A percentile compares a stretch with the other conserved stretches of the same genome.
These are phyloP conservation scores for Cataglyphis altisquamis DNA, from an alignment of 2,888 invertebrate species.

Conservation along the genomic window DNA sequence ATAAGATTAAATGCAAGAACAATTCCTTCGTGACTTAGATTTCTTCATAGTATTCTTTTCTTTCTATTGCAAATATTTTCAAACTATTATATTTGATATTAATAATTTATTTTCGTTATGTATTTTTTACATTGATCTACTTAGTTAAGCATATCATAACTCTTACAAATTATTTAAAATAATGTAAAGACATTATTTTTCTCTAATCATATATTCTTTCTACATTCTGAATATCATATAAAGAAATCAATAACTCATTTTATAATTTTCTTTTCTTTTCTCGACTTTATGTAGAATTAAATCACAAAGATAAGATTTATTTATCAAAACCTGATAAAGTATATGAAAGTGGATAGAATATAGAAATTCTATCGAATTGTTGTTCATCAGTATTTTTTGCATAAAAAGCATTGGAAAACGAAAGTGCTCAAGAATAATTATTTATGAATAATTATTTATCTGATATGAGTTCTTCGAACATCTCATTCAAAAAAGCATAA, in stretches of 20 bases:
- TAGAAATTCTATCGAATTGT: conserved; percentile 1
- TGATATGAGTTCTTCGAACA: conserved; percentile 50
- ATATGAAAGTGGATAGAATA: background rate
- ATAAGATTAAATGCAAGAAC: conserved; percentile 42
- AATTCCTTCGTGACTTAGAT: conserved; percentile 59
- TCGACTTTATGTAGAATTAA: background rate
- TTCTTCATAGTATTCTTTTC: conserved; percentile 42
- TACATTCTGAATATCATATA: background rate
- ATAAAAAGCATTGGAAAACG: conserved; percentile 8
- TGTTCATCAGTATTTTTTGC: conserved; percentile 27
- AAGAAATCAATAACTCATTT: background rate
- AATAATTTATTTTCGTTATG: background rate
- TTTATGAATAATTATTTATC: conserved; percentile 66
- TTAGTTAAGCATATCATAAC: background rate
- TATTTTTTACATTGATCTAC: background rate
- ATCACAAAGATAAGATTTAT: background rate
- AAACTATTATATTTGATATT: background rate
- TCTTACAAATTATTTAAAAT: background rate
- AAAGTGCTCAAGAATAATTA: conserved; percentile 30
- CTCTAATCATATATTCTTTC: background rate
- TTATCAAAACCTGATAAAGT: background rate
- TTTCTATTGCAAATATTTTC: conserved; percentile 48
- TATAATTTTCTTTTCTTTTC: background rate
- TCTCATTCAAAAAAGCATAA: conserved; percentile 34
- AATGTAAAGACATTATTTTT: background rate